Base-by-base conservation (phyloP, 1,140 invertebrate species). In the Bombus picipes region DNA sequence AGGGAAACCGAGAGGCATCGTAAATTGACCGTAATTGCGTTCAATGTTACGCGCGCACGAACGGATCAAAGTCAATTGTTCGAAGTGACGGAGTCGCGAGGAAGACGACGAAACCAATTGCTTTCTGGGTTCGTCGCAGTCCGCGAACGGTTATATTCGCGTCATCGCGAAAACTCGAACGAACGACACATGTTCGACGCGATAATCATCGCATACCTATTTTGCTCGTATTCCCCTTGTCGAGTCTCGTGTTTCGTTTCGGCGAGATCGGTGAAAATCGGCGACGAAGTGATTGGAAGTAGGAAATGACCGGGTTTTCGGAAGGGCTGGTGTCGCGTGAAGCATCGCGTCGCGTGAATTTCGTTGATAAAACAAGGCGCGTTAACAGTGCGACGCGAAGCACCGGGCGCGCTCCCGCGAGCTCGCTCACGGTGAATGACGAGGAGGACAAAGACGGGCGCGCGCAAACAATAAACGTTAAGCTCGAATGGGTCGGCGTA, bases 1-100 rank as follows among this genome's bases (percentile, higher is more conserved):
- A 79, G n/a, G 73, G 59, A 68, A 86, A 84, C 84, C 86, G 74
- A 83, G 74, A 75, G 43, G 85, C 91, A 92, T 93, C 87, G 90
- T 93, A 93, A 94, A 94, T 94, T 94, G 94, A 92, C 91, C 93
- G 92, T 94, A 94, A 95, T 94, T 95, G 92, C 91, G 89, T 92
- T 94, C 93, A 94, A 94, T 94, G 94, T 94, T 94, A 92, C 93
- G 92, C 91, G 92, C 93, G 91, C 89, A 95, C 92, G 91, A 91
- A 93, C 93, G 92, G 92, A 92, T 94, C 93, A 92, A 92, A 93
- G 92, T 93, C 94, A 94, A 94, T 94, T 94, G 93, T 86, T 89
- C 87, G 59, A 84, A 92, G 88, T 91, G 91, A 92, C 88, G 84
- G 88, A 83, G 81, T 85, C 87, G 83, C 76, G 87, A 88, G 81